Conservation (phyloP, 2,888 invertebrate genomes). For the Rhagonycha fulva region DNA sequence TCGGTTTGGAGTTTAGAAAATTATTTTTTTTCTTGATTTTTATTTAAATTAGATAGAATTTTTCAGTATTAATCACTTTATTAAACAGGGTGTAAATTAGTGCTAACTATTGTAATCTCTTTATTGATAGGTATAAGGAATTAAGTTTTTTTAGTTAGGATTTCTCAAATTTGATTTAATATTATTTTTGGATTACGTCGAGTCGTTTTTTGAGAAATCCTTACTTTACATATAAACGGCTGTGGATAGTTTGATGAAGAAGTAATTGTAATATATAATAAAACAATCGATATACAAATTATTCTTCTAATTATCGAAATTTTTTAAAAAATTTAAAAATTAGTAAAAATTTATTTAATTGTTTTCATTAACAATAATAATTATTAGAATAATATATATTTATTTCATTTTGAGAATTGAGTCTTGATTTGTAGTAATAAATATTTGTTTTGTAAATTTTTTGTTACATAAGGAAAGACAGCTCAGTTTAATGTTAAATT, state of each 20-base stretch:
- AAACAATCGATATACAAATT: slow-evolving; percentile 18
- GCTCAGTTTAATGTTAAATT: slow-evolving; percentile 19
- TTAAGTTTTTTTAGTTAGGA: slow-evolving; percentile 25
- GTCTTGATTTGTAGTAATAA: not conserved
- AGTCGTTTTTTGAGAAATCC: not conserved
- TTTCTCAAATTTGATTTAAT: slow-evolving; percentile 14
- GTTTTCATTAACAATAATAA: not conserved
- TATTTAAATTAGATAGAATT: slow-evolving; percentile 23
- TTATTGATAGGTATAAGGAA: slow-evolving; percentile 28
- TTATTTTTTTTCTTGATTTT: slow-evolving; percentile 4
- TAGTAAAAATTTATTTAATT: slow-evolving; percentile 1
- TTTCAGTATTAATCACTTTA: slow-evolving; percentile 36
- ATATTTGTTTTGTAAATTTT: not conserved
- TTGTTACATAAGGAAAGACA: not conserved
- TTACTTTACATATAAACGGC: slow-evolving; percentile 34
- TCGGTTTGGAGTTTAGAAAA: not conserved
- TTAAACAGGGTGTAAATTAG: slow-evolving; percentile 35
- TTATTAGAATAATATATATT: not conserved
- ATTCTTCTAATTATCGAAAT: slow-evolving; percentile 17
- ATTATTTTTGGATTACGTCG: not conserved
- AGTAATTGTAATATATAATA: slow-evolving; percentile 15
- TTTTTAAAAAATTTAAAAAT: slow-evolving; percentile 4
- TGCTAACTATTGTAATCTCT: slow-evolving; percentile 32
- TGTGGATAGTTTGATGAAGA: slow-evolving; percentile 36
- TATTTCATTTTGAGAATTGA: not conserved